Evolutionary conservation across 2,888 invertebrate genomes (phyloP).

Genomic region (Neoaliturus tenellus): DNA sequence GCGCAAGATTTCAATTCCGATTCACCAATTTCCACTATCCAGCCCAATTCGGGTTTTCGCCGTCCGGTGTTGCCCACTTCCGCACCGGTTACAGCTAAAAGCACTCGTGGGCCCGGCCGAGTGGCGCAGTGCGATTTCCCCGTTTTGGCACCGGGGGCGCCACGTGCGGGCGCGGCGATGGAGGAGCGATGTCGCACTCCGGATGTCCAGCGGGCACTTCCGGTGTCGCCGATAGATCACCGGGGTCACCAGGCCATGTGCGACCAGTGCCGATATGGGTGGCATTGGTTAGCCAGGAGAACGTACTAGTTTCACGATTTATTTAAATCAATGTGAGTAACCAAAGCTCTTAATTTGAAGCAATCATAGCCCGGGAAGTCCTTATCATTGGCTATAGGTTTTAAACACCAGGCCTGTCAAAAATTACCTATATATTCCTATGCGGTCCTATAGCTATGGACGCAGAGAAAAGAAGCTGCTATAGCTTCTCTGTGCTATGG

Average conservation of each 20-base stretch:
- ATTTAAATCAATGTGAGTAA: too few relatives aligned
- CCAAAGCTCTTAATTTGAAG: too few relatives aligned
- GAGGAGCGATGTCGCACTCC: background rate
- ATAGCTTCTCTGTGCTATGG: too few relatives aligned
- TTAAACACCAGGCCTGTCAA: too few relatives aligned
- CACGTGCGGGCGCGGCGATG: background rate
- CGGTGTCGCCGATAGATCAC: slow-evolving; percentile 4
- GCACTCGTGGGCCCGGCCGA: background rate
- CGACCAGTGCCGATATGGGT: background rate
- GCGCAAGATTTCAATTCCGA: too few relatives aligned
- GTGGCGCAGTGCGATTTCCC: background rate
- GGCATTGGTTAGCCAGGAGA: too few relatives aligned
- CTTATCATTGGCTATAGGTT: too few relatives aligned
- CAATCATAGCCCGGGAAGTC: too few relatives aligned
- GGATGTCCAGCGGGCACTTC: background rate
- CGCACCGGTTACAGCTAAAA: background rate
- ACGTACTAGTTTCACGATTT: too few relatives aligned
- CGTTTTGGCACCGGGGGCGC: background rate
- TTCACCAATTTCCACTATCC: background rate
- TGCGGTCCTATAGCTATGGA: too few relatives aligned
- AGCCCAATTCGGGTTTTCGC: background rate
- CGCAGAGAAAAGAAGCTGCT: too few relatives aligned
- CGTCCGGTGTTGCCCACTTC: background rate
- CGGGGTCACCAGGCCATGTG: slow-evolving; percentile 17
- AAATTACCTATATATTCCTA: too few relatives aligned